These are phyloP conservation scores for Pagrus major DNA, from an alignment of 2,113 vertebrate species.

Conservation along the genomic window DNA sequence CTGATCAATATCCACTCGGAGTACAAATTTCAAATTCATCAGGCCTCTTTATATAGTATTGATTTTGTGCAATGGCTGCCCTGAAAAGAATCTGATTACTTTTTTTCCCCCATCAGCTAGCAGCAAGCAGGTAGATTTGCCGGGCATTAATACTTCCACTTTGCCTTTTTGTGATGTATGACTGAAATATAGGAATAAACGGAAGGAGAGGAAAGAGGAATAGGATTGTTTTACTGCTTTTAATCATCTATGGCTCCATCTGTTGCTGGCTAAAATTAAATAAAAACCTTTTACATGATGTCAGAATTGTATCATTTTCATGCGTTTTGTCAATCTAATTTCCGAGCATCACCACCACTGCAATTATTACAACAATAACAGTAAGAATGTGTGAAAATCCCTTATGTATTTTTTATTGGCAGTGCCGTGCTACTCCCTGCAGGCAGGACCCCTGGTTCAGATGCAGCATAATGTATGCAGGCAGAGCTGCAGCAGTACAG, in stretches of 20 bases:
- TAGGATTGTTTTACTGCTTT: neutral
- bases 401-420: conserved; percentile 71
- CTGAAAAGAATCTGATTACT: conserved; percentile 78
- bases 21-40: conserved; percentile 85
- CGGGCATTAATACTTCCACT: conserved; percentile 19
- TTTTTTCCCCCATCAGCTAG: conserved; percentile 46
- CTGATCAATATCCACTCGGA: conserved; percentile 82
- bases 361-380: conserved; percentile 33
- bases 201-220: neutral
- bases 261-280: neutral
- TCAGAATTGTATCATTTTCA: neutral
- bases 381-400: conserved; percentile 49
- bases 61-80: conserved; percentile 78
- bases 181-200: neutral
- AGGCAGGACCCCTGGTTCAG: conserved; percentile 66
- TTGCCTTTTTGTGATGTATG: conserved; percentile 26
- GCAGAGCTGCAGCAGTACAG: conserved; percentile 62
- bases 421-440: conserved; percentile 52
- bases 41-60: conserved; percentile 82
- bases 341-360: conserved; percentile 3
- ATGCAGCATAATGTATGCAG: conserved; percentile 74
- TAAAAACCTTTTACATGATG: neutral
- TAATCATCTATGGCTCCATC: neutral
- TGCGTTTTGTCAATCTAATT: neutral
- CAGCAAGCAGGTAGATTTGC: conserved; percentile 35